Conservation (phyloP, 2,113 vertebrate genomes). For the Anser cygnoides region DNA sequence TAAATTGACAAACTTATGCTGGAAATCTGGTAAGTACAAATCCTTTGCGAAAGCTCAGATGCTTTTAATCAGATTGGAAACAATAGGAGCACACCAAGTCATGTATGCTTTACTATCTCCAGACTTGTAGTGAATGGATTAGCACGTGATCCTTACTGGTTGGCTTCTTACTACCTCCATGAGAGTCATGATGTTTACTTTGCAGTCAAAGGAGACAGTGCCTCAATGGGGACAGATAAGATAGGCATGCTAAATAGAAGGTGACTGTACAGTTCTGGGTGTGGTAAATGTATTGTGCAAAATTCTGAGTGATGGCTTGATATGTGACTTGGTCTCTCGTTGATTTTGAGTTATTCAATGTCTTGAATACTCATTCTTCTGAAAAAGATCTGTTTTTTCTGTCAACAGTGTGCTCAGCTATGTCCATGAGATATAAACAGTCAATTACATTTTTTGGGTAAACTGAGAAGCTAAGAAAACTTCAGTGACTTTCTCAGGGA, state of each 20-base stretch:
- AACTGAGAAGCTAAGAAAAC: neutral
- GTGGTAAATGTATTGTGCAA: neutral
- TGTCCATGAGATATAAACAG: neutral
- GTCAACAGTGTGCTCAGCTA: neutral
- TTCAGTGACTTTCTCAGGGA: neutral
- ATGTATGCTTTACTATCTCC: neutral
- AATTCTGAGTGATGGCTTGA: neutral
- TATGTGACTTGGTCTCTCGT: neutral
- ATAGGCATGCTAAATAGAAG: neutral
- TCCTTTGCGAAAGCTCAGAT: neutral
- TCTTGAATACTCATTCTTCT: neutral
- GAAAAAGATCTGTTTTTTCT: neutral
- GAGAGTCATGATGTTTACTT: neutral
- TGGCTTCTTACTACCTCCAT: neutral
- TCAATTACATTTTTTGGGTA: neutral
- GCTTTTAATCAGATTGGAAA: neutral
- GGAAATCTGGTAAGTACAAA: neutral
- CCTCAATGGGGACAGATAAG: neutral
- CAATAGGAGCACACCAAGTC: too few relatives aligned
- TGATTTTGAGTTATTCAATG: neutral
- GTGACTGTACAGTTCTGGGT: neutral
- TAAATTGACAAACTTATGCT: neutral
- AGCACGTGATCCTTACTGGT: neutral
- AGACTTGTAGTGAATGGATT: neutral
- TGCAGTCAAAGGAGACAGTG: neutral